Evolutionary conservation across 2,797 vertebrate species (phyloP), one percentile per base, ranked within the genome.

Genomic region (Pteronotus mesoamericanus): DNA sequence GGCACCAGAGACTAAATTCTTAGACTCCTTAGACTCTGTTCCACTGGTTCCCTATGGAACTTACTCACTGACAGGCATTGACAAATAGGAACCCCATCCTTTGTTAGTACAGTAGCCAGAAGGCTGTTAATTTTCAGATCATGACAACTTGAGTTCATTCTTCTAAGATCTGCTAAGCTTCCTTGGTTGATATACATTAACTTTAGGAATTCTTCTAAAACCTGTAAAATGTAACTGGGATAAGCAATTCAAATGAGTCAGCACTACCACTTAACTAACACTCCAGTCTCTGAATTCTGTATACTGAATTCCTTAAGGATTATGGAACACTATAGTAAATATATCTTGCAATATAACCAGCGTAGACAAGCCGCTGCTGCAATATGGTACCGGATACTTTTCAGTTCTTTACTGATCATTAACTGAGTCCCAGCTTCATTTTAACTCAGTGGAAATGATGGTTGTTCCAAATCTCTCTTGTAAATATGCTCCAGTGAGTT

Each of bases 401-500:
- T n/a, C 77, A 11, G 26, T 39, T 59, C 96, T 98, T 96, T 64
- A 11, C 88, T 71, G 24, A 71, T 66, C 92, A 86, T 1, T 96
- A 96, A 89, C 95, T 96, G 95, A 86, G 88, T 96, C 80, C 57
- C 34, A 77, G 48, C 78, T 97, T 86, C 79, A 96, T 95, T 98
- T 83, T 89, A 95, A 37, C 22, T 83, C 95, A 69, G 91, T 51
- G 88, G 84, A 98, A 98, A 98, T 22, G 37, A 97, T 9, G 61
- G 77, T 64, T 96, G 51, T 64, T 98, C 94, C 85, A 88, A 90
- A 97, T 96, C 89, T 66, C 95, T 72, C 74, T 71, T 64, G 3
- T 89, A 98, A 98, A 97, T 96, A 89, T 7, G 51, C 91, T 96
- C 94, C 7, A 92, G 87, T 77, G 94, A 97, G 91, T 92, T 97